Conservation (phyloP, 2,113 vertebrate species). For the Perca schrenkii region DNA sequence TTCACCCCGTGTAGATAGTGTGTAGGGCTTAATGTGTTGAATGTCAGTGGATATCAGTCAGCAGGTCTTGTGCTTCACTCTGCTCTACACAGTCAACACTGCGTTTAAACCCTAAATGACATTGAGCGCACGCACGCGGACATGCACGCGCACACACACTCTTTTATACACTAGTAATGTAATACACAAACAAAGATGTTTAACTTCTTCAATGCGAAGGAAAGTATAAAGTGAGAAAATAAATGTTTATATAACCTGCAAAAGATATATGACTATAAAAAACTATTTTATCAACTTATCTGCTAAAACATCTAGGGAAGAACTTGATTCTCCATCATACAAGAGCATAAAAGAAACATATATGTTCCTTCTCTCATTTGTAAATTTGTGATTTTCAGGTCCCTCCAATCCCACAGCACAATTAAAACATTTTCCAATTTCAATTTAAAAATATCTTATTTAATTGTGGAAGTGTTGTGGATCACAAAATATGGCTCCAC, state of each 20-base stretch:
- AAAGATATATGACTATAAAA: neutral
- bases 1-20: slow-evolving; percentile 63
- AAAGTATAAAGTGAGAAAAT: neutral
- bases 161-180: neutral
- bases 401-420: neutral
- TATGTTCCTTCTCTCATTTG: neutral
- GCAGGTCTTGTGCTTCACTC: slow-evolving; percentile 60
- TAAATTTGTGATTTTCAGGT: neutral
- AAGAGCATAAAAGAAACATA: neutral
- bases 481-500: neutral
- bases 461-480: neutral
- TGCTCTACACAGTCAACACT: slow-evolving; percentile 65
- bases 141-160: neutral
- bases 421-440: too few species aligned
- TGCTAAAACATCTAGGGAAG: neutral
- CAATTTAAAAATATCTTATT: too few species aligned
- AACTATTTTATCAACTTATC: neutral
- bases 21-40: slow-evolving; percentile 68
- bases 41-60: slow-evolving; percentile 71
- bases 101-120: slow-evolving; percentile 68
- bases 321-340: neutral
- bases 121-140: slow-evolving; percentile 38
- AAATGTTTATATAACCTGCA: neutral
- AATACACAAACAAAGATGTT: slow-evolving; percentile 3
- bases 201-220: neutral